phyloP scores from a whole-genome alignment of 2,888 invertebrate species.

The Melieria picta region DNA sequence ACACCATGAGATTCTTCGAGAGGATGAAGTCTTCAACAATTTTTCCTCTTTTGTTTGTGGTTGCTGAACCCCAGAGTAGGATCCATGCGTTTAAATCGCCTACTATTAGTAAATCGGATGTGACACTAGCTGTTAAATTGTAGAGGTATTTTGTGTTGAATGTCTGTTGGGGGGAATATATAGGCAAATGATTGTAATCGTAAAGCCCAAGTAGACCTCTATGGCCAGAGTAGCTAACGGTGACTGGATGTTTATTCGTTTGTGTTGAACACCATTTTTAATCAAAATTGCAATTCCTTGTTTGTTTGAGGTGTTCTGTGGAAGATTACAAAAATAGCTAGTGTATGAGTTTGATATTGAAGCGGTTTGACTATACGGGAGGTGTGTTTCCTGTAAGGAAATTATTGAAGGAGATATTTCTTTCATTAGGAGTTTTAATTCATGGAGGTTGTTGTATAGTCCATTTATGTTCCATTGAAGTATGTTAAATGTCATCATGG shows the following conservation, averaged over 20 bases:
- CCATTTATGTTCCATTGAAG: conserved; percentile 28
- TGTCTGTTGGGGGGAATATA: conserved; percentile 1
- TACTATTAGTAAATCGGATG: not conserved
- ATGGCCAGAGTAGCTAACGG: not conserved
- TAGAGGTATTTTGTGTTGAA: not conserved
- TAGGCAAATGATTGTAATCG: not conserved
- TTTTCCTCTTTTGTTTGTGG: not conserved
- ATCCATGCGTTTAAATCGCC: not conserved
- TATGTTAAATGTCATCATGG: not conserved
- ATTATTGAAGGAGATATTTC: conserved; percentile 18
- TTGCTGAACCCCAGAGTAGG: not conserved
- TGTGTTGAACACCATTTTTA: conserved; percentile 2
- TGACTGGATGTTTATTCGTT: not conserved
- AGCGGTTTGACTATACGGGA: not conserved
- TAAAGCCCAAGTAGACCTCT: conserved; percentile 1
- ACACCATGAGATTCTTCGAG: conserved; percentile 1
- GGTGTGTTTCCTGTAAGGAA: conserved; percentile 24
- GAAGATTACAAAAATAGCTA: not conserved
- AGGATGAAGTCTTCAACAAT: not conserved
- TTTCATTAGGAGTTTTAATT: conserved; percentile 26
- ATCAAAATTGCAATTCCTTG: conserved; percentile 1
- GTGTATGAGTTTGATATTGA: conserved; percentile 1
- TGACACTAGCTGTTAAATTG: not conserved
- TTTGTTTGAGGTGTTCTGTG: not conserved
- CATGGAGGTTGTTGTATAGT: conserved; percentile 29